Evolutionary conservation across 1,140 invertebrate species (phyloP).

Genomic region (Halotydeus destructor): DNA sequence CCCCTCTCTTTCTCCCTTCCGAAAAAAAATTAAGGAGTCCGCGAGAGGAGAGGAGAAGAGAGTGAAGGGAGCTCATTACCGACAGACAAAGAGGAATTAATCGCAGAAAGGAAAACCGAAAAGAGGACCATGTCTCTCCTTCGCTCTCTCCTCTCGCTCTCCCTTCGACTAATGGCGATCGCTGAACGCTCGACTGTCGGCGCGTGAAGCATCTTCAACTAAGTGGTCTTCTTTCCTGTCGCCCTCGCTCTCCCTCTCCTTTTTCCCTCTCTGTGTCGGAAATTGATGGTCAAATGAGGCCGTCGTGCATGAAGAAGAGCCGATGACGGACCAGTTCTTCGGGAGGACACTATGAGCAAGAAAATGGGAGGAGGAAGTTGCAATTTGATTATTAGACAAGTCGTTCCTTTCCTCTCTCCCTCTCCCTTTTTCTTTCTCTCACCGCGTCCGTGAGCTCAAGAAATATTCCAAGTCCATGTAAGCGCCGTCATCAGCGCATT

Average conservation of each 20-base stretch:
- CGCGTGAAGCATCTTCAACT: neutral
- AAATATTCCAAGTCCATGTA: neutral
- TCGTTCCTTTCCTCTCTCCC: neutral
- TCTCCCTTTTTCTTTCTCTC: neutral
- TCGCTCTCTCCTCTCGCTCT: neutral
- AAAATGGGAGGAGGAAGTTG: no score
- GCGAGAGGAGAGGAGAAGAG: neutral
- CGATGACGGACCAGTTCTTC: no score
- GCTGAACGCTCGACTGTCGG: neutral
- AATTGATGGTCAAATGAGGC: neutral
- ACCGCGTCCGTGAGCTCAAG: neutral
- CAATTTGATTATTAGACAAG: no score
- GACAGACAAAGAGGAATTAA: neutral
- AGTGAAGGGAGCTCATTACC: neutral
- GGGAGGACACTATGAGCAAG: no score
- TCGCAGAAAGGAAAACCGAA: neutral
- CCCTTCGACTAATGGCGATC: neutral
- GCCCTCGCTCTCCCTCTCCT: neutral
- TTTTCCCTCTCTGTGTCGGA: constrained; percentile 3
- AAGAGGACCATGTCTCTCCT: neutral
- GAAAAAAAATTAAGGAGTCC: constrained; percentile 2
- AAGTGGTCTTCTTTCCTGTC: neutral
- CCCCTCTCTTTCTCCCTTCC: no score
- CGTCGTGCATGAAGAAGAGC: no score
- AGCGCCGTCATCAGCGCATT: neutral